phyloP scores from a whole-genome alignment of 2,113 vertebrate genomes.

The Hyperopisus bebe region DNA sequence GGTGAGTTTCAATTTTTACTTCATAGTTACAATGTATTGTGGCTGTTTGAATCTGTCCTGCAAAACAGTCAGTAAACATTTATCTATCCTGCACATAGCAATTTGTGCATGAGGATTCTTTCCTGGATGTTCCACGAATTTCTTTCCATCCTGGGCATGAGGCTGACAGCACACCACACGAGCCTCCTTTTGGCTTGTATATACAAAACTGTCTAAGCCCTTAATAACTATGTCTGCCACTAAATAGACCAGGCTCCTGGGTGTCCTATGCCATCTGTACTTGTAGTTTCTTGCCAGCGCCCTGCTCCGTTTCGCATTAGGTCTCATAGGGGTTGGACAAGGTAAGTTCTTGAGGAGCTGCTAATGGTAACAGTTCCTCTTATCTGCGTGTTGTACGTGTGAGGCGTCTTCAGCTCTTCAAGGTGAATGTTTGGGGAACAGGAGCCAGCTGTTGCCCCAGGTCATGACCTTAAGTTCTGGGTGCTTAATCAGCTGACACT shows the following conservation, averaged over 20 bases:
- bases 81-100: not conserved
- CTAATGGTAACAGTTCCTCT: not conserved
- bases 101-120: not conserved
- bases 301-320: not conserved
- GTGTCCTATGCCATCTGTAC: not conserved
- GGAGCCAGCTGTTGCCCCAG: not conserved
- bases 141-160: not conserved
- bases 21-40: not conserved
- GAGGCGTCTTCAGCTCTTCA: not conserved
- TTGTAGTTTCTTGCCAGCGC: slow-evolving; percentile 1
- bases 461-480: not conserved
- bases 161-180: not conserved
- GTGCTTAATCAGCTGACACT: not conserved
- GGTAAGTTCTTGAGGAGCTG: not conserved
- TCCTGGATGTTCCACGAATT: not conserved
- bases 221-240: slow-evolving; percentile 8
- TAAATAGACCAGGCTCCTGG: not conserved
- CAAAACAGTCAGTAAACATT: not conserved
- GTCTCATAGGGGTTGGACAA: slow-evolving; percentile 2
- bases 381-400: not conserved
- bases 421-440: not conserved
- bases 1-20: not conserved
- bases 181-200: not conserved
- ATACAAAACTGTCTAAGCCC: slow-evolving; percentile 10
- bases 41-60: not conserved